phyloP scores from a whole-genome alignment of 2,797 vertebrate species.

The Simalia tracyae region DNA sequence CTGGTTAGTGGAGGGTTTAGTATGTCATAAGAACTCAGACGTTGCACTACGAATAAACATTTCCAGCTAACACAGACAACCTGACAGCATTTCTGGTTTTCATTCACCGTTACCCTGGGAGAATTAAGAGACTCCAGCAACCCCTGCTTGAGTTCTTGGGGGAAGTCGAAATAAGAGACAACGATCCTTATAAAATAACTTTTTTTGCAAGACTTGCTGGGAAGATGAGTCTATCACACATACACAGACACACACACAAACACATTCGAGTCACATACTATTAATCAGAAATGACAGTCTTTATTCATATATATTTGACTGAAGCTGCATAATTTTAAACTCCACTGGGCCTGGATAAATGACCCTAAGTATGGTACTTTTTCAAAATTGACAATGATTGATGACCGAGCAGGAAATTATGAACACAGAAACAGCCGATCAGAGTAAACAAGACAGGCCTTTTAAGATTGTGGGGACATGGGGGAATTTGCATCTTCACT shows the following conservation, averaged over 20 bases:
- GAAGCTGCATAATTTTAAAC: slow-evolving; percentile 85
- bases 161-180: slow-evolving; percentile 68
- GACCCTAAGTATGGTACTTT: slow-evolving; percentile 87
- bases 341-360: slow-evolving; percentile 91
- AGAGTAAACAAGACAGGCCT: slow-evolving; percentile 77
- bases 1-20: not conserved
- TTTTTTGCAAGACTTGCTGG: slow-evolving; percentile 77
- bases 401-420: slow-evolving; percentile 85
- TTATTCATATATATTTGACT: slow-evolving; percentile 89
- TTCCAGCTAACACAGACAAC: not conserved
- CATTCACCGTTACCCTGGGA: slow-evolving; percentile 56
- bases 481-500: slow-evolving; percentile 66
- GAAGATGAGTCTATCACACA: slow-evolving; percentile 69
- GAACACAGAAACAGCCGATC: slow-evolving; percentile 84
- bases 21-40: not conserved
- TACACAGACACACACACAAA: slow-evolving; percentile 45
- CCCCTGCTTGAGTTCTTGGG: slow-evolving; percentile 52
- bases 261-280: slow-evolving; percentile 80
- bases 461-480: slow-evolving; percentile 56
- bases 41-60: not conserved
- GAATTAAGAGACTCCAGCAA: slow-evolving; percentile 48
- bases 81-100: not conserved
- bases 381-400: slow-evolving; percentile 91
- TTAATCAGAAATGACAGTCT: slow-evolving; percentile 90
- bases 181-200: slow-evolving; percentile 76